Conservation (phyloP, 2,888 invertebrate genomes). For the Myopa testacea region DNA sequence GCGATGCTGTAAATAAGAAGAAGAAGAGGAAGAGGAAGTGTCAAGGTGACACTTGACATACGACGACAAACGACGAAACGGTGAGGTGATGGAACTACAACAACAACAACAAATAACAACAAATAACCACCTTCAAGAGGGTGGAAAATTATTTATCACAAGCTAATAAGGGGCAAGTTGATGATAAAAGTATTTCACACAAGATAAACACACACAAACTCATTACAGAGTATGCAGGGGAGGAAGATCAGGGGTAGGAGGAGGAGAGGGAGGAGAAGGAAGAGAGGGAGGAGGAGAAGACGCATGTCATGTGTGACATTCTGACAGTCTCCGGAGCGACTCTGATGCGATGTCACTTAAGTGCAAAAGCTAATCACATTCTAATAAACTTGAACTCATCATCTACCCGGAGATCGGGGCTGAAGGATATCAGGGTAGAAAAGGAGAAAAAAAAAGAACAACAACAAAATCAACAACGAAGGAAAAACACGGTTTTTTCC, state of each 20-base stretch:
- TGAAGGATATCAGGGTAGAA: neutral
- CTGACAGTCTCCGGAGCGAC: conserved; percentile 12
- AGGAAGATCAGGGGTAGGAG: neutral
- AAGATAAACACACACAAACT: neutral
- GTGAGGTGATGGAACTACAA: neutral
- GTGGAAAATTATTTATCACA: conserved; percentile 34
- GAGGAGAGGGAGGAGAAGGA: conserved; percentile 1
- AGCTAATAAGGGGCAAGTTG: conserved; percentile 33
- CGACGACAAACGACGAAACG: neutral
- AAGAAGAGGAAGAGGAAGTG: conserved; percentile 1
- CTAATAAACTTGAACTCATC: conserved; percentile 13
- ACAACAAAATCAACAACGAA: neutral
- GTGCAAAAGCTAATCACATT: conserved; percentile 36
- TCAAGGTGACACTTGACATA: conserved; percentile 21
- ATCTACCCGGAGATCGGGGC: neutral
- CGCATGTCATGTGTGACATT: conserved; percentile 18
- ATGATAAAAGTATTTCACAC: neutral
- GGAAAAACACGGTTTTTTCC: neutral
- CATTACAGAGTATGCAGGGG: neutral
- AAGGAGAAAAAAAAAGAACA: neutral
- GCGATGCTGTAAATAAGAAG: neutral
- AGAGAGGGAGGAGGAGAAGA: conserved; percentile 13
- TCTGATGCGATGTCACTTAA: conserved; percentile 13
- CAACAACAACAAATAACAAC: neutral
- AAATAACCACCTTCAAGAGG: conserved; percentile 19